Percentiles rank a stretch among this genome's conserved stretches.
These are phyloP conservation scores for Meandrina meandrites DNA, from an alignment of 92 coral and sea anemone species.

Conservation along the genomic window DNA sequence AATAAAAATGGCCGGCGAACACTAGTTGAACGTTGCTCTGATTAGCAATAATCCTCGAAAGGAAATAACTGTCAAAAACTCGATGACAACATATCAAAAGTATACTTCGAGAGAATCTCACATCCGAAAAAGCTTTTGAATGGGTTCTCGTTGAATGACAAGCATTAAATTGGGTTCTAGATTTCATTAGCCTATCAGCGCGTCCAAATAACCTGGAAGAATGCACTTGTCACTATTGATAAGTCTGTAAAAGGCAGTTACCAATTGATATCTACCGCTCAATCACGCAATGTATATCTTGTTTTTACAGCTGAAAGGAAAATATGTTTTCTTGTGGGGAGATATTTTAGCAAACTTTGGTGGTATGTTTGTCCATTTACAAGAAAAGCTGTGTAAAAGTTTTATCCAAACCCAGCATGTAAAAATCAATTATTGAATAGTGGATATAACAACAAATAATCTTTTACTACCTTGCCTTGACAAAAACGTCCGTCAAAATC, in stretches of 20 bases:
- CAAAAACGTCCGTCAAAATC: conserved; percentile 6
- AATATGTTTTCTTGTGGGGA: neutral
- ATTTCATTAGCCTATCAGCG: conserved; percentile 12
- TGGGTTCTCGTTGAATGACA: neutral
- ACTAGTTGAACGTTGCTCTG: neutral
- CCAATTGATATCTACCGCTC: conserved; percentile 11
- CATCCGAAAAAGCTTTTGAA: neutral
- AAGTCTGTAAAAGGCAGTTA: conserved; percentile 14
- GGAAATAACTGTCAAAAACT: neutral
- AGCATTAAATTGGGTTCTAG: neutral
- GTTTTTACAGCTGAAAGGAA: conserved; percentile 36
- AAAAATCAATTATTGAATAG: conserved; percentile 1
- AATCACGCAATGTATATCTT: conserved; percentile 21
- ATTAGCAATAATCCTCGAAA: neutral
- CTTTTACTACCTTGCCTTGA: neutral
- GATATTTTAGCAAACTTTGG: neutral
- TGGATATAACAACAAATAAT: neutral
- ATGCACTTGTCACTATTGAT: conserved; percentile 9
- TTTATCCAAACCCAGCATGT: neutral
- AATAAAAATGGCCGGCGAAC: neutral
- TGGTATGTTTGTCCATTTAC: conserved; percentile 7
- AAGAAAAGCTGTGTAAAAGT: neutral
- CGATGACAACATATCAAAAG: neutral
- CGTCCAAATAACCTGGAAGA: neutral
- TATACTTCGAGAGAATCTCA: neutral